A percentile compares a stretch with the other conserved stretches of the same genome.
These are phyloP conservation scores for Steinernema feltiae DNA, from an alignment of 1,140 invertebrate species.

Conservation along the genomic window DNA sequence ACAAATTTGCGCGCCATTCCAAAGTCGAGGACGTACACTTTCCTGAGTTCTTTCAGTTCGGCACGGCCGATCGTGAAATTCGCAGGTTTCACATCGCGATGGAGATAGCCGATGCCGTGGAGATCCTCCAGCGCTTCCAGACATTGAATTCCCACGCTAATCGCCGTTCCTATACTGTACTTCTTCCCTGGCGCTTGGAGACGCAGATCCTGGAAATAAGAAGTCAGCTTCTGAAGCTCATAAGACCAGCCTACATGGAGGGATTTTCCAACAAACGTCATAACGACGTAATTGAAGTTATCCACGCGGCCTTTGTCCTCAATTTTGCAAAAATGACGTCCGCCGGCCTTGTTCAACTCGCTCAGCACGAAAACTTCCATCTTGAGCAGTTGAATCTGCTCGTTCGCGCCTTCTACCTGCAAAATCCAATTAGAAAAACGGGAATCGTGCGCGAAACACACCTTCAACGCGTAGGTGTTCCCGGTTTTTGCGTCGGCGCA, in stretches of 20 bases:
- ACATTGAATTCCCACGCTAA: conserved; percentile 40
- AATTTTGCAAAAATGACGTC: conserved; percentile 37
- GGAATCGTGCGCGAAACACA: conserved; percentile 8
- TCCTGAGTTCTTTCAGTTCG: conserved; percentile 27
- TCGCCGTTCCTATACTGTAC: conserved; percentile 45
- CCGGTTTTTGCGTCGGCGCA: conserved; percentile 26
- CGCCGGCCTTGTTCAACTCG: conserved; percentile 36
- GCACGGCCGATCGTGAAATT: conserved; percentile 29
- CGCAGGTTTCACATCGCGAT: conserved; percentile 42
- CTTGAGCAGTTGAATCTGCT: conserved; percentile 45
- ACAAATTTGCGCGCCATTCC: conserved; percentile 42
- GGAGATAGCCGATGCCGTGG: conserved; percentile 42
- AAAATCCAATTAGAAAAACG: not conserved
- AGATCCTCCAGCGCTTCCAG: conserved; percentile 43
- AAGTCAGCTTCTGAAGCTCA: not conserved
- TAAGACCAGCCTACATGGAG: conserved; percentile 24
- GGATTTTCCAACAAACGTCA: conserved; percentile 43
- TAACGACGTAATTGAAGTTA: conserved; percentile 42
- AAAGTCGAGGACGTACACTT: conserved; percentile 45
- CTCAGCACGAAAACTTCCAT: conserved; percentile 48
- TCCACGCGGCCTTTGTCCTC: conserved; percentile 32
- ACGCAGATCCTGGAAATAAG: conserved; percentile 31
- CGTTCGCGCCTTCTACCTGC: conserved; percentile 40
- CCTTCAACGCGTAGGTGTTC: conserved; percentile 37
- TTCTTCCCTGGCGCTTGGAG: conserved; percentile 28